Evolutionary conservation across 30 jellyfish, hydroid and myxozoan species (phyloP).

Genomic region (Hydractinia symbiolongicarpus): DNA sequence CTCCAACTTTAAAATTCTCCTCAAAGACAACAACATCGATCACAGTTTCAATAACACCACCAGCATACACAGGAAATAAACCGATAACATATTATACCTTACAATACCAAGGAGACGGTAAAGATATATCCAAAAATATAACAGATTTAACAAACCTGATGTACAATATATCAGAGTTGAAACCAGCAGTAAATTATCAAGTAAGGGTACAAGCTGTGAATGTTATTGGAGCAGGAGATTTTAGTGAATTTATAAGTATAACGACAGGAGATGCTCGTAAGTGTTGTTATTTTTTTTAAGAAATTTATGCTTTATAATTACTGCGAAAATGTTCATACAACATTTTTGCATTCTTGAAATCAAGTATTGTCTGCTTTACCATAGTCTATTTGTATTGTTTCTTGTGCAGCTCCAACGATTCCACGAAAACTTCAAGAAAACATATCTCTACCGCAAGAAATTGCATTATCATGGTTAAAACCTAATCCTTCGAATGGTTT

Average conservation of each 20-base stretch:
- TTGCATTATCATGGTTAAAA: background rate
- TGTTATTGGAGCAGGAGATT: background rate
- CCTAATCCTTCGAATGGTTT: background rate
- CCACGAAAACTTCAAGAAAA: background rate
- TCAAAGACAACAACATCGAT: background rate
- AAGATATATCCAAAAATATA: background rate
- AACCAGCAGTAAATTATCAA: background rate
- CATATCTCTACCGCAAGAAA: background rate
- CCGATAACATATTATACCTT: background rate
- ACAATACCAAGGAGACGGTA: background rate
- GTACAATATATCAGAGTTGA: background rate
- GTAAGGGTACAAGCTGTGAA: constrained; percentile 4
- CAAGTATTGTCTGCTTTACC: too few species aligned
- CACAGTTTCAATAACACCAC: background rate
- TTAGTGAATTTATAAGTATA: background rate
- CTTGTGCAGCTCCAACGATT: background rate
- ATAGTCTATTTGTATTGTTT: background rate
- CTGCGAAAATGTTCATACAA: background rate
- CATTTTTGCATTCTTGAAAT: background rate
- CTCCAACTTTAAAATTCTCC: background rate
- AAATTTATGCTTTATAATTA: background rate
- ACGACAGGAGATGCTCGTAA: background rate
- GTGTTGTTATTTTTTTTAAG: background rate
- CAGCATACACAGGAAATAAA: constrained; percentile 4
- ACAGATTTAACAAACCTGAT: background rate